Percentiles rank a stretch among this genome's conserved stretches.
phyloP scores from a whole-genome alignment of 2,797 vertebrate genomes.

The Rhynchonycteris naso region DNA sequence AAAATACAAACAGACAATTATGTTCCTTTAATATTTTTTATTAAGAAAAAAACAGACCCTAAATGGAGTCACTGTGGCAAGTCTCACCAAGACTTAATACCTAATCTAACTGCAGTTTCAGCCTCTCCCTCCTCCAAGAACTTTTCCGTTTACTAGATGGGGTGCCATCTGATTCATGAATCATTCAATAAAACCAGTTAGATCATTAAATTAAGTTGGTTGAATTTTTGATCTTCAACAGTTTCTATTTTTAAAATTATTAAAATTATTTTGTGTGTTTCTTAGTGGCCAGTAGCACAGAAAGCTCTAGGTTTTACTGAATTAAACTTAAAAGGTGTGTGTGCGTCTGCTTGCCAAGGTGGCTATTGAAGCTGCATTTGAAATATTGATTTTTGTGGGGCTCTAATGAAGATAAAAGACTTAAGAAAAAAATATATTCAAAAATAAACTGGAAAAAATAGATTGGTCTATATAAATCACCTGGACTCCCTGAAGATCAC shows the following conservation, averaged over 20 bases:
- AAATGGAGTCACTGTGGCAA: background rate
- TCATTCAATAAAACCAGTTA: background rate
- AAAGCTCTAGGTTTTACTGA: background rate
- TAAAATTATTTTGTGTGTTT: background rate
- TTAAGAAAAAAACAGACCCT: background rate
- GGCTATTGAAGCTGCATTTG: constrained; percentile 4
- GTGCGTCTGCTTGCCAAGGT: background rate
- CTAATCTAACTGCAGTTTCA: background rate
- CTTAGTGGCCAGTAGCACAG: background rate
- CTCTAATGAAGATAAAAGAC: background rate
- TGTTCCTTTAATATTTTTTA: background rate
- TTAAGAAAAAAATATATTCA: background rate
- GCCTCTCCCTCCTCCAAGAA: background rate
- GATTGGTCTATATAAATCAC: background rate
- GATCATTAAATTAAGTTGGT: background rate
- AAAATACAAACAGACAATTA: background rate
- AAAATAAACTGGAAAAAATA: background rate
- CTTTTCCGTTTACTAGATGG: background rate
- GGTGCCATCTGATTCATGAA: background rate
- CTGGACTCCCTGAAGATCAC: background rate
- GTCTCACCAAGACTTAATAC: background rate
- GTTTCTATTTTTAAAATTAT: background rate
- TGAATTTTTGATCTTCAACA: background rate
- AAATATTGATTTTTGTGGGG: background rate
- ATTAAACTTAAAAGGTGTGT: background rate